phyloP scores from a whole-genome alignment of 2,797 vertebrate species.

The Catharus ustulatus region DNA sequence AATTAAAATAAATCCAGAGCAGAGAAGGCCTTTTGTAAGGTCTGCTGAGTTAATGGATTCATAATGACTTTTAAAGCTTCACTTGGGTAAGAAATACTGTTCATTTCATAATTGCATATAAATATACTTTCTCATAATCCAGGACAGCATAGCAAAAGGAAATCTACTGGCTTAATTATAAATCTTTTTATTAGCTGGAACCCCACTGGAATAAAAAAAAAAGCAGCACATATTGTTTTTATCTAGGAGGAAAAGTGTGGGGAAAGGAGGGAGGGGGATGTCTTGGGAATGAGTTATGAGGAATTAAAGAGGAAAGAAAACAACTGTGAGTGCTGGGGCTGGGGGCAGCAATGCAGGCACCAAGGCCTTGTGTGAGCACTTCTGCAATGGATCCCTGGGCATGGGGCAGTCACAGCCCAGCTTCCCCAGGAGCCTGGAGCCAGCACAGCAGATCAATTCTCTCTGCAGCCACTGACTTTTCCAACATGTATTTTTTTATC shows the following conservation, averaged over 20 bases:
- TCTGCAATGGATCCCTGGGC: not conserved
- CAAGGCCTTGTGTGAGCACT: fast-evolving
- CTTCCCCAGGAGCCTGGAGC: not conserved
- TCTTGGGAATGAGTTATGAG: slow-evolving; percentile 37
- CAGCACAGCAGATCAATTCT: not conserved
- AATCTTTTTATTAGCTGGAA: slow-evolving; percentile 82
- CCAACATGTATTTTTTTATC: not conserved
- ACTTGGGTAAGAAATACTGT: slow-evolving; percentile 82
- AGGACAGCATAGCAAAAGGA: slow-evolving; percentile 76
- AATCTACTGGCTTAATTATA: slow-evolving; percentile 81
- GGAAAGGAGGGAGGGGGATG: not conserved
- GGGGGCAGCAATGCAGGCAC: not conserved
- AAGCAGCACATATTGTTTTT: slow-evolving; percentile 72
- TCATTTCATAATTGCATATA: slow-evolving; percentile 86
- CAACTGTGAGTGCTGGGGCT: not conserved
- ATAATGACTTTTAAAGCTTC: slow-evolving; percentile 85
- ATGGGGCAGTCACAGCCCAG: not conserved
- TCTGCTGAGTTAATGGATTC: slow-evolving; percentile 86
- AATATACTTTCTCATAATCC: slow-evolving; percentile 84
- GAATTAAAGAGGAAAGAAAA: slow-evolving; percentile 43
- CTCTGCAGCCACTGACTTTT: not conserved
- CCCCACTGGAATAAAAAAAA: slow-evolving; percentile 69
- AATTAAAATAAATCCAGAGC: slow-evolving; percentile 81
- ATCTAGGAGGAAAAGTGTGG: slow-evolving; percentile 44
- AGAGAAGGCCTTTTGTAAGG: slow-evolving; percentile 82